Base-by-base conservation (phyloP, 2,888 invertebrate genomes). In the Tenthredo notha region DNA sequence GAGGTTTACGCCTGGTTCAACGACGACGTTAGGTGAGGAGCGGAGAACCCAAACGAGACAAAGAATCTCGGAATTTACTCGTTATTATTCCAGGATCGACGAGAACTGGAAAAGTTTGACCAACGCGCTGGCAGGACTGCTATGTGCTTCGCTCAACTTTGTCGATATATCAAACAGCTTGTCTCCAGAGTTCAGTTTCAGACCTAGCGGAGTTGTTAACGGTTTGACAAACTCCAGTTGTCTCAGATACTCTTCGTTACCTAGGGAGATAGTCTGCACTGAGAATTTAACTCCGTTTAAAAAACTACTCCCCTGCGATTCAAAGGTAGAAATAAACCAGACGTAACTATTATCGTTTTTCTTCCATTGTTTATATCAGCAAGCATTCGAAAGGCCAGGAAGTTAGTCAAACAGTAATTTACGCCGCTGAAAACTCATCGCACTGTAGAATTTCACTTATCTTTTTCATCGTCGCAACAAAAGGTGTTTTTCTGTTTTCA, bases 241-340 rank as follows among this genome's bases (percentile, higher is more conserved):
- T 89, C 92, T 97, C 72, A 94, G 97, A 89, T 99, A 99, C 94
- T 97, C 99, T 0, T 96, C 98, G n/a, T 93, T 99, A 86, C 98
- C 99, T 0, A 95, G 98, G 87, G 99, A 99, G 95, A 98, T 98
- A 89, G 98, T 99, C 4, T 99, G 99, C 92, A 99, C 99, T 0
- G 99, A 99, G 94, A 99, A 99, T 94, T 94, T 99, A 89, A 99
- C 99, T 18, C 99, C 99, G 0, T 99, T 99, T 97, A 98, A 98
- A 91, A 99, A 99, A 92, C 94, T 99, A 5, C 93, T 99, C 74
- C 99, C 99, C 0, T 99, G 99, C 94, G 97, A 97, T 93, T 97
- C 97, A n/a, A 97, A 95, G 92, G 95, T 95, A 92, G n/a, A 54
- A n/a, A n/a, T 54, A 4, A 50, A 18, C 18, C 18, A 18, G 50